A percentile compares a stretch with the other conserved stretches of the same genome.
These are phyloP conservation scores for Chydorus sphaericus DNA, from an alignment of 2,888 invertebrate species.

Conservation along the genomic window DNA sequence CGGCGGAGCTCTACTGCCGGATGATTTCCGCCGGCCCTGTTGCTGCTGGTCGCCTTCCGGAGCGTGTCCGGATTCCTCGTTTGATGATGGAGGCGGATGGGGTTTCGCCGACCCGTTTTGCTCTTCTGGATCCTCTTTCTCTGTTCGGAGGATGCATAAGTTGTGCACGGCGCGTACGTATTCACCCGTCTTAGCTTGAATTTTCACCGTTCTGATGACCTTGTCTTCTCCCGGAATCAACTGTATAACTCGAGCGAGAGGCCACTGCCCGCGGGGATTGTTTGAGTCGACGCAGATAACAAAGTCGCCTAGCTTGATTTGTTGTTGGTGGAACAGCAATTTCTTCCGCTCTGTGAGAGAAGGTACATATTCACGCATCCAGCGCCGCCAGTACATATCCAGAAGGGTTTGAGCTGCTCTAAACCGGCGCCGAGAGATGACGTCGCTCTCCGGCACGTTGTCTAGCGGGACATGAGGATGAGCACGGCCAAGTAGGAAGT, in stretches of 20 bases:
- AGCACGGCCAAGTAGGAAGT: constrained; percentile 13
- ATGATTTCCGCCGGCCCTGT: no score
- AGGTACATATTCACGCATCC: constrained; percentile 20
- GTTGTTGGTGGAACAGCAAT: constrained; percentile 12
- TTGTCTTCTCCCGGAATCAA: constrained; percentile 10
- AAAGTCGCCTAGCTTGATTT: constrained; percentile 15
- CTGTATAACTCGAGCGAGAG: neutral
- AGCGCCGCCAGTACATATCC: constrained; percentile 21
- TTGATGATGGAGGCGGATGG: no score
- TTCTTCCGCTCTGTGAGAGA: constrained; percentile 18
- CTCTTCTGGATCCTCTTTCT: no score
- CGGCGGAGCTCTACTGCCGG: no score
- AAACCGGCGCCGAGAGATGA: neutral
- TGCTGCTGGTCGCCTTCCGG: no score
- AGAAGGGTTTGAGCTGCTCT: constrained; percentile 19
- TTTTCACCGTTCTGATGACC: no score
- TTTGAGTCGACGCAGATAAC: constrained; percentile 8
- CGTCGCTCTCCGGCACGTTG: neutral
- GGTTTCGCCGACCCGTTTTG: no score
- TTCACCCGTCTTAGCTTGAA: no score
- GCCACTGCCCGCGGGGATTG: constrained; percentile 7
- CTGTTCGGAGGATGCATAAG: no score
- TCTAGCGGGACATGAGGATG: neutral
- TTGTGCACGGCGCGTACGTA: no score
- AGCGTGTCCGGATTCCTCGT: no score